Conservation (phyloP, 2,113 vertebrate genomes). For the Ceratotherium simum region DNA sequence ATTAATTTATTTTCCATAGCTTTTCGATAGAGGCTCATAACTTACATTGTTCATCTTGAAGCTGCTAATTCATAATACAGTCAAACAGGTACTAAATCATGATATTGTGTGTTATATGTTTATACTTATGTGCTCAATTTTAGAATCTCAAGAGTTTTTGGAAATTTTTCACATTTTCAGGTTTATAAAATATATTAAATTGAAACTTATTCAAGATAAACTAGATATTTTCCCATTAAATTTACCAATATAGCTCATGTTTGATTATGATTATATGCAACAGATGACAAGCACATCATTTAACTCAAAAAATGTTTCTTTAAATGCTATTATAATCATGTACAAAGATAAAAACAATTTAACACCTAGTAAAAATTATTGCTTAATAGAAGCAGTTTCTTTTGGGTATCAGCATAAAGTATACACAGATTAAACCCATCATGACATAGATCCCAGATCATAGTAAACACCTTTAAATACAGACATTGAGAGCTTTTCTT, state of each 20-base stretch:
- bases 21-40: background rate
- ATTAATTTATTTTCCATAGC: slow-evolving; percentile 4
- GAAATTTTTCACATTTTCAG: background rate
- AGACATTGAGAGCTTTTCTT: background rate
- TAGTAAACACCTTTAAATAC: background rate
- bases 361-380: background rate
- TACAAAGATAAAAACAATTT: background rate
- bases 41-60: background rate
- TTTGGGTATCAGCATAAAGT: background rate
- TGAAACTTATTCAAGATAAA: background rate
- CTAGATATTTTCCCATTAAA: background rate
- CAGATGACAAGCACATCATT: background rate
- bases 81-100: background rate
- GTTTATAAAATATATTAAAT: background rate
- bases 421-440: background rate
- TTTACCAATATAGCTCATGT: background rate
- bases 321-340: background rate
- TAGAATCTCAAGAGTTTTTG: background rate
- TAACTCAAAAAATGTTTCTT: background rate
- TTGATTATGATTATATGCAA: background rate
- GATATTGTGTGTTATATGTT: background rate
- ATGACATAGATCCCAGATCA: background rate
- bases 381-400: background rate
- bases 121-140: background rate
- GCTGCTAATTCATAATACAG: background rate